Evolutionary conservation across 2,113 vertebrate species (phyloP).

Genomic region (Poicephalus gulielmi): DNA sequence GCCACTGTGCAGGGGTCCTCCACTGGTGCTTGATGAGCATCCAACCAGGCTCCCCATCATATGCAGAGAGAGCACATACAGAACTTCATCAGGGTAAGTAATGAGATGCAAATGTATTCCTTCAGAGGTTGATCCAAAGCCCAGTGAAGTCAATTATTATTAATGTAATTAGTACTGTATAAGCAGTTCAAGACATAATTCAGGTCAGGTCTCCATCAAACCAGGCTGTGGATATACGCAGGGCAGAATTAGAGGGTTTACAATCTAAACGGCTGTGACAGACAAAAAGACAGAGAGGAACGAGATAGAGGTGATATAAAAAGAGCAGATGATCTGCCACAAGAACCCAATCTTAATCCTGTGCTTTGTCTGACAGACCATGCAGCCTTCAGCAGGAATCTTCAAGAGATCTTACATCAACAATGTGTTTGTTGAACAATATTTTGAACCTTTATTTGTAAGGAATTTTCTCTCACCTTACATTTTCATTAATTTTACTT

Average conservation of each 20-base stretch:
- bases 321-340: neutral
- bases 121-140: constrained; percentile 41
- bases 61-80: neutral
- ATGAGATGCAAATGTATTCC: constrained; percentile 60
- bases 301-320: neutral
- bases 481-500: neutral
- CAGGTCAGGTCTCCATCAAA: constrained; percentile 2
- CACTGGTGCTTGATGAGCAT: fast-evolving
- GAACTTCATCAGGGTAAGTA: neutral
- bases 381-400: neutral
- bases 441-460: neutral
- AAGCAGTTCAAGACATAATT: constrained; percentile 38
- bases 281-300: neutral
- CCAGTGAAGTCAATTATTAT: constrained; percentile 59
- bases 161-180: constrained; percentile 54
- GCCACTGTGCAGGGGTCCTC: neutral
- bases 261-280: neutral
- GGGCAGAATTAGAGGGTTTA: neutral
- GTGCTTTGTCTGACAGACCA: neutral
- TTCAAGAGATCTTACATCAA: neutral
- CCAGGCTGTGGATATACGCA: neutral
- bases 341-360: neutral
- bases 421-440: neutral
- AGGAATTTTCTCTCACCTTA: neutral
- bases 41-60: neutral